Evolutionary conservation across 2,888 invertebrate species (phyloP).

Genomic region (Andrena trimmerana): DNA sequence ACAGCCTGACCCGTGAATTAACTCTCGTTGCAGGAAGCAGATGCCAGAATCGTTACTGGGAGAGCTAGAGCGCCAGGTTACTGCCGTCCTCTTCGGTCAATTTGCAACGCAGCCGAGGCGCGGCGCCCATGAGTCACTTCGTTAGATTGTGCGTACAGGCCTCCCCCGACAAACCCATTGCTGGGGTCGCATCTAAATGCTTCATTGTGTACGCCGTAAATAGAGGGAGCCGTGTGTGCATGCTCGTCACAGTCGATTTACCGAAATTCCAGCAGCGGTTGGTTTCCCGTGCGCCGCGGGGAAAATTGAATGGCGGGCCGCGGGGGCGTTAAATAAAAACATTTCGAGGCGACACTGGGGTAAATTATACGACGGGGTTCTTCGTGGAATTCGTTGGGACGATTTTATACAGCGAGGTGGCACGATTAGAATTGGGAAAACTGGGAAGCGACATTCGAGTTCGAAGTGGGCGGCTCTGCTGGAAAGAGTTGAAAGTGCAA

Average conservation of each 20-base stretch:
- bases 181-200: constrained; percentile 47
- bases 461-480: not conserved
- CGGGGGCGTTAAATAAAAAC: constrained; percentile 30
- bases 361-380: not conserved
- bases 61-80: constrained; percentile 16
- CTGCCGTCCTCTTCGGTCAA: constrained; percentile 63
- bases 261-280: constrained; percentile 33
- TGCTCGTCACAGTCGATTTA: constrained; percentile 62
- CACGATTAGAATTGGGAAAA: not conserved
- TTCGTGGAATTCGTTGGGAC: not conserved
- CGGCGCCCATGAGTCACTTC: constrained; percentile 63
- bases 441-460: not conserved
- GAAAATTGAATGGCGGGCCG: constrained; percentile 38
- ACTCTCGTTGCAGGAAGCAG: constrained; percentile 61
- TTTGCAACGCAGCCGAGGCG: constrained; percentile 55
- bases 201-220: constrained; percentile 48
- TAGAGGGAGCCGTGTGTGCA: constrained; percentile 28
- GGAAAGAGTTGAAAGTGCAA: not conserved
- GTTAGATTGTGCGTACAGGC: constrained; percentile 57
- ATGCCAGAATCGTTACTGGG: constrained; percentile 45
- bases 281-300: constrained; percentile 24
- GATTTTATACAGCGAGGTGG: not conserved
- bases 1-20: constrained; percentile 52
- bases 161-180: constrained; percentile 14
- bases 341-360: not conserved